Base-by-base conservation (phyloP, 2,797 vertebrate genomes). In the Xenopus petersii region DNA sequence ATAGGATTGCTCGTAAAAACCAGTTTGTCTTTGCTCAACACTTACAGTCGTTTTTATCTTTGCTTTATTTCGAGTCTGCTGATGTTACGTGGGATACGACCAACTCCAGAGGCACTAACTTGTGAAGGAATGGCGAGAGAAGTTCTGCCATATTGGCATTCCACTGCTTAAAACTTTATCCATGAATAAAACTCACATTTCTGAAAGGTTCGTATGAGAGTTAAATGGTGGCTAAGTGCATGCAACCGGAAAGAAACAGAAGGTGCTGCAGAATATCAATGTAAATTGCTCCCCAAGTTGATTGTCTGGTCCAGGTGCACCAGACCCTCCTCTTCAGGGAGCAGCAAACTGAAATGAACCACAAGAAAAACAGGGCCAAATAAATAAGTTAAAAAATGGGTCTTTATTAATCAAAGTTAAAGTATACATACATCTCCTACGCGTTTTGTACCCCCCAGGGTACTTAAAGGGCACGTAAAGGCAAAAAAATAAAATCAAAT, bases 81-180 rank as follows among this genome's bases (percentile, higher is more conserved):
- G 70, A n/a, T 79, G 26, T 81, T 24, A 86, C 81, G 81, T 80
- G 83, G 84, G 82, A 86, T 88, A 86, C 83, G 87, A 85, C 87
- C 89, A 81, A 85, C 88, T 84, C 36, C 82, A 84, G 21, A 21
- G 83, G 91, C 86, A 85, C 81, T 75, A 89, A 89, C 82, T 86
- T 85, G 80, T 88, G 86, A 81, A 70, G 49, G 10, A 12, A 51
- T 13, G 2, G 30, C 51, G 54, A 47, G 10, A 24, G 36, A 83
- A 77, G 4, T 30, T 72, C 85, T 86, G 88, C 88, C 88, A 90
- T 84, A 87, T 89, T 90, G 91, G 87, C 89, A 88, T 85, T 87
- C 78, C 77, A 81, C 82, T 85, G 16, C n/a, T 2, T 56, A 17
- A 56, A 56, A 83, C 81, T 67, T 30, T 55, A 85, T 83, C 69